These are phyloP conservation scores for Eulemur albifrons DNA, from an alignment of 2,797 vertebrate species.

Conservation along the genomic window DNA sequence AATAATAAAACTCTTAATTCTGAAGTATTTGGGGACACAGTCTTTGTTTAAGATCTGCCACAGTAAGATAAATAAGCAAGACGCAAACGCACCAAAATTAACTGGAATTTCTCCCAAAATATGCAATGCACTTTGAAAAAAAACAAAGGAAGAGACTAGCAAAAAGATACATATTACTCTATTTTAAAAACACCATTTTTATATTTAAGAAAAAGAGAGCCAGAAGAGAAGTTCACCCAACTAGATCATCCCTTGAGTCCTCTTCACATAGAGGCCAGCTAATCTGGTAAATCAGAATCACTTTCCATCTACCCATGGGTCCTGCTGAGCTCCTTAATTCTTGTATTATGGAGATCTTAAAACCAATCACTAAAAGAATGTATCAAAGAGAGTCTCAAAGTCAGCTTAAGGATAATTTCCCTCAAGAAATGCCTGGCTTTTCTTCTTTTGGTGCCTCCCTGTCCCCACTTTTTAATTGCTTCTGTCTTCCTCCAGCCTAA, in stretches of 20 bases:
- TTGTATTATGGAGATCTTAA: slow-evolving; percentile 29
- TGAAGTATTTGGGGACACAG: background rate
- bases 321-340: slow-evolving; percentile 38
- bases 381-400: slow-evolving; percentile 47
- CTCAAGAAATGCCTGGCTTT: slow-evolving; percentile 20
- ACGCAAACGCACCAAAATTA: slow-evolving; percentile 2
- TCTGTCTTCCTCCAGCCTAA: slow-evolving; percentile 58
- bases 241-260: background rate
- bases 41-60: slow-evolving; percentile 25
- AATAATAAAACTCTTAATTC: slow-evolving; percentile 54
- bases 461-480: slow-evolving; percentile 40
- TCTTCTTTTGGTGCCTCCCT: slow-evolving; percentile 33
- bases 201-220: slow-evolving; percentile 36
- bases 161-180: slow-evolving; percentile 18
- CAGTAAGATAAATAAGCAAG: slow-evolving; percentile 46
- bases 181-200: slow-evolving; percentile 48
- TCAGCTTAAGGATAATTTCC: slow-evolving; percentile 41
- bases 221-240: background rate
- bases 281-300: slow-evolving; percentile 1
- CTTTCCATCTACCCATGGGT: background rate
- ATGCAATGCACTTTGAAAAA: slow-evolving; percentile 18
- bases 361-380: slow-evolving; percentile 17
- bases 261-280: background rate
- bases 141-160: slow-evolving; percentile 24
- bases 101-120: slow-evolving; percentile 42